Evolutionary conservation across 2,113 vertebrate genomes (phyloP).

Genomic region (Axis porcinus): DNA sequence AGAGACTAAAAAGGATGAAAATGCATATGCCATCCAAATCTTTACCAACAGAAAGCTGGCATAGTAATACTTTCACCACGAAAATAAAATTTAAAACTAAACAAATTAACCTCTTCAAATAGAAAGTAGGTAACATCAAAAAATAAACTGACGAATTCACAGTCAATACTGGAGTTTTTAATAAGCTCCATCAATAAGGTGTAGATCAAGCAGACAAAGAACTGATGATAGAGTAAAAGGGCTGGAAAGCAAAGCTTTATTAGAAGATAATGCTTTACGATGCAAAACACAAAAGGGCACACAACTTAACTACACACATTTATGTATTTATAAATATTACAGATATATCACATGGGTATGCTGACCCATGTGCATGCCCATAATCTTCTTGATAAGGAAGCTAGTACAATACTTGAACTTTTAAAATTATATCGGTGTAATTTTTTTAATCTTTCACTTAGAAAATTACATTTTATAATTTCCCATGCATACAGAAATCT

Average conservation of each 20-base stretch:
- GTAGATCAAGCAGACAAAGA: not conserved
- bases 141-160: not conserved
- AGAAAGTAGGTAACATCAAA: not conserved
- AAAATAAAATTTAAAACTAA: slow-evolving; percentile 3
- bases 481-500: slow-evolving; percentile 11
- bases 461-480: not conserved
- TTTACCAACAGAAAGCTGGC: not conserved
- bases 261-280: not conserved
- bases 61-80: not conserved
- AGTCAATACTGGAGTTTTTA: not conserved
- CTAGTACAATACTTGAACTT: not conserved
- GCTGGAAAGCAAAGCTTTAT: not conserved
- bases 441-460: not conserved
- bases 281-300: not conserved
- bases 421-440: not conserved
- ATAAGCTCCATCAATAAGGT: not conserved
- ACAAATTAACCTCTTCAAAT: not conserved
- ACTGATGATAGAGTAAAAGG: not conserved
- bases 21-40: not conserved
- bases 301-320: not conserved
- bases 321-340: not conserved
- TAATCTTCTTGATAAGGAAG: not conserved
- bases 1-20: not conserved
- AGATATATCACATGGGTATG: not conserved
- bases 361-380: no score